Evolutionary conservation across 2,113 vertebrate genomes (phyloP), one percentile per base, ranked within the genome.

Genomic region (Microtus richardsoni): DNA sequence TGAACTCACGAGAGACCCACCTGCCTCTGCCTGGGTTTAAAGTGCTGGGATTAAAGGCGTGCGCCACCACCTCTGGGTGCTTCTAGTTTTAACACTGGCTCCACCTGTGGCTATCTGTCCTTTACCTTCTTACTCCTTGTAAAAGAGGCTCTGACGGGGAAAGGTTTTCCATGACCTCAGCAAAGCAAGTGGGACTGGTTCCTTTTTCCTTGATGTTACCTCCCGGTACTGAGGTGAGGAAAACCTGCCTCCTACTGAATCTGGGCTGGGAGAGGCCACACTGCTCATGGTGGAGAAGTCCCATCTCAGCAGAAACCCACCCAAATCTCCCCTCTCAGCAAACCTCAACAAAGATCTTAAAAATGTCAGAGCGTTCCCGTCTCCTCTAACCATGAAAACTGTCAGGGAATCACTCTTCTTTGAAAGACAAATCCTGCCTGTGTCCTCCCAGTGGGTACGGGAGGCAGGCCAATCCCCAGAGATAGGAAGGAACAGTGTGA

Each of bases 101-200:
- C 11, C 2, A 11, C 7, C 62, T 7, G 36, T 14, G 3, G 0
- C 0, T 17, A 21, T 26, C n/a, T 8, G 0, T 0, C 22, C 58
- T 33, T 33, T 7, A 60, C 47, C 7, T 7, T 14, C 36, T 14
- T 30, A 41, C 3, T 36, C 24, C 62, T 33, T 13, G 11, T 49
- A 33, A 71, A 75, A 91, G 60, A 41, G 24, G n/a, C 3, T 9
- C 30, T 28, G 26, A 5, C 16, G 16, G 4, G 3, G 75, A 41
- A 12, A 24, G 0, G 16, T 28, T 66, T 47, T 26, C 71, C 39
- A 22, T 4, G 33, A 54, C 19, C 17, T 3, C 19, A 3, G 26
- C 4, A 0, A 74, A 47, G 22, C 12, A 54, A 8, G 21, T 28
- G 1, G 16, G 52, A 12, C 12, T 36, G 39, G 13, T 2, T 22